Evolutionary conservation across 2,888 invertebrate species (phyloP).

Genomic region (Apotomis turbidana): DNA sequence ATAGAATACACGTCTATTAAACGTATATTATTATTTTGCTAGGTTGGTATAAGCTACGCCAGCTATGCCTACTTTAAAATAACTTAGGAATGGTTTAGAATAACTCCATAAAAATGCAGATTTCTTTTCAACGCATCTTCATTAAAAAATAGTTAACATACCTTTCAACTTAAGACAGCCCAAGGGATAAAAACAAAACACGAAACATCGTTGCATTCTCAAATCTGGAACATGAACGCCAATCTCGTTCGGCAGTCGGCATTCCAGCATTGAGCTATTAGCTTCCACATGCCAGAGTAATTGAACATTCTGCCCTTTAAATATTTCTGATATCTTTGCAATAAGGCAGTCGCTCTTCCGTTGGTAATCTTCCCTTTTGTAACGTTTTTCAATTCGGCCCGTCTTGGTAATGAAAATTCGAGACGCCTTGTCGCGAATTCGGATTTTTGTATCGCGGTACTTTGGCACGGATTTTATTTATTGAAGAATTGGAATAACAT

Average conservation of each 20-base stretch:
- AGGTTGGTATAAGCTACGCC: no score
- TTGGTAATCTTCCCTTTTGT: conserved; percentile 62
- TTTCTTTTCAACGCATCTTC: background rate
- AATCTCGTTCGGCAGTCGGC: conserved; percentile 58
- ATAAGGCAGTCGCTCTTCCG: conserved; percentile 56
- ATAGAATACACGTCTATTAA: no score
- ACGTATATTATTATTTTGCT: no score
- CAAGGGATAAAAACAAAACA: conserved; percentile 36
- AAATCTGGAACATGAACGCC: conserved; percentile 55
- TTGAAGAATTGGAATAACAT: conserved; percentile 36
- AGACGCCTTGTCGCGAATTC: conserved; percentile 65
- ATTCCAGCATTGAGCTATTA: conserved; percentile 57
- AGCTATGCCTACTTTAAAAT: no score
- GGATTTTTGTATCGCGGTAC: conserved; percentile 56
- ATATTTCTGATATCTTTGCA: conserved; percentile 63
- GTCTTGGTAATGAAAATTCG: conserved; percentile 64
- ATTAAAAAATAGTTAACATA: conserved; percentile 25
- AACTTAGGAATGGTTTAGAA: background rate
- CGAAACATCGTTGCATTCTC: conserved; percentile 56
- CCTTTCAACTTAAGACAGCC: conserved; percentile 12
- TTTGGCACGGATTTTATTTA: conserved; percentile 46
- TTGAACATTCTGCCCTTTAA: conserved; percentile 69
- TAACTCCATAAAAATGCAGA: background rate
- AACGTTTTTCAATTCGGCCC: conserved; percentile 51
- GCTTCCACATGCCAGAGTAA: conserved; percentile 64